Conservation (phyloP, 2,888 invertebrate species). For the Zhuqinia jingwanae region DNA sequence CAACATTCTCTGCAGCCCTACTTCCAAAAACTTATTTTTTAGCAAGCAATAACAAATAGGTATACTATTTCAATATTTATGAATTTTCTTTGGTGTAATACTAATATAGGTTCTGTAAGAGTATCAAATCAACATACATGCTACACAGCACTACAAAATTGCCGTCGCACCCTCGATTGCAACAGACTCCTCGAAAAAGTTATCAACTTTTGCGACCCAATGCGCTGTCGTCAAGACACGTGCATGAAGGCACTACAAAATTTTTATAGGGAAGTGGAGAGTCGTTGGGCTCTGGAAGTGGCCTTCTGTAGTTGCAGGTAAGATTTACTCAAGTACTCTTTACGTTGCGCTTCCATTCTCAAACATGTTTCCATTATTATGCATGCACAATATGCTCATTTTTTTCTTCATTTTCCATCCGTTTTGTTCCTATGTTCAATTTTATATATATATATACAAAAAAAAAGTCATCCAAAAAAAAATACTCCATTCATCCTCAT, state of each 20-base stretch:
- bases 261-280: constrained; percentile 91
- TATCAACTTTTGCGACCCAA: constrained; percentile 89
- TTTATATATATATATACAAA: too few relatives aligned
- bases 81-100: background rate
- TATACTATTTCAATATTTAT: too few relatives aligned
- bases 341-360: background rate
- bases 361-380: background rate
- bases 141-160: constrained; percentile 90
- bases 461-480: too few relatives aligned
- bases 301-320: constrained; percentile 97
- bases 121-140: constrained; percentile 87
- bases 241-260: constrained; percentile 93
- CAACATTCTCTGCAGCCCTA: too few relatives aligned
- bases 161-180: constrained; percentile 91
- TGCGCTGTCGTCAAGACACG: constrained; percentile 90
- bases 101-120: constrained; percentile 50
- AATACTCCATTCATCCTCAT: too few relatives aligned
- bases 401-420: background rate
- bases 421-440: background rate
- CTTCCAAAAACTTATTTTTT: too few relatives aligned
- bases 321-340: constrained; percentile 80
- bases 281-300: constrained; percentile 92
- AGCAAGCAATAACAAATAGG: too few relatives aligned
- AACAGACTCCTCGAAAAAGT: constrained; percentile 90
- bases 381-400: background rate